Conservation (phyloP, 2,113 vertebrate species). For the Lonchura striata region DNA sequence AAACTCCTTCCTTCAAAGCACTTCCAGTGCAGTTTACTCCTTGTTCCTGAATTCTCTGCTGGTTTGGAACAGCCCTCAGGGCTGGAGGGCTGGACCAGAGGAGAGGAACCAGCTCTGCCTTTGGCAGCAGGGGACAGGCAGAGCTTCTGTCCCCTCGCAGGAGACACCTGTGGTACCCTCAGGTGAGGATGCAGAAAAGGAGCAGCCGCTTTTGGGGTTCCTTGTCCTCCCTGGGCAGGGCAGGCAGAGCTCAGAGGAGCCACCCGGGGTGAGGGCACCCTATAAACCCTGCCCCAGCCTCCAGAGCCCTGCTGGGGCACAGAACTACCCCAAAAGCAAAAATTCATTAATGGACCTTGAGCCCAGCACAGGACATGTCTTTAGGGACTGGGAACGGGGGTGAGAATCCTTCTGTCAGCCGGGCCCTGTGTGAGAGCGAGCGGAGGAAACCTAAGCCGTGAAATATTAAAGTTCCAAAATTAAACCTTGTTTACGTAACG, state of each 20-base stretch:
- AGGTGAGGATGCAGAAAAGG: rapidly evolving
- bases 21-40: background rate
- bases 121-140: background rate
- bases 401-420: background rate
- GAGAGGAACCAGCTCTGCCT: background rate
- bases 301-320: rapidly evolving
- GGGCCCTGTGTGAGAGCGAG: background rate
- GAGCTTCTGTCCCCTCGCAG: background rate
- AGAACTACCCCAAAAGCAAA: rapidly evolving
- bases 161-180: background rate
- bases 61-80: background rate
- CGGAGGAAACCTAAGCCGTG: background rate
- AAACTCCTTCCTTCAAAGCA: background rate
- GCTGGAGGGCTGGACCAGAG: background rate
- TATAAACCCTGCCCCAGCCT: rapidly evolving
- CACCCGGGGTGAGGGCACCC: rapidly evolving
- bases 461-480: constrained; percentile 19
- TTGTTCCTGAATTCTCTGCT: background rate
- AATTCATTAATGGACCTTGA: rapidly evolving
- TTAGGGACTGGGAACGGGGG: rapidly evolving
- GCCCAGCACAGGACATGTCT: rapidly evolving
- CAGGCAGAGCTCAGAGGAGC: background rate
- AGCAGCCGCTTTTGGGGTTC: too few relatives aligned
- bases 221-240: background rate
- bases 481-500: background rate